Base-by-base conservation (phyloP, 2,113 vertebrate genomes). In the Polypterus bichir region DNA sequence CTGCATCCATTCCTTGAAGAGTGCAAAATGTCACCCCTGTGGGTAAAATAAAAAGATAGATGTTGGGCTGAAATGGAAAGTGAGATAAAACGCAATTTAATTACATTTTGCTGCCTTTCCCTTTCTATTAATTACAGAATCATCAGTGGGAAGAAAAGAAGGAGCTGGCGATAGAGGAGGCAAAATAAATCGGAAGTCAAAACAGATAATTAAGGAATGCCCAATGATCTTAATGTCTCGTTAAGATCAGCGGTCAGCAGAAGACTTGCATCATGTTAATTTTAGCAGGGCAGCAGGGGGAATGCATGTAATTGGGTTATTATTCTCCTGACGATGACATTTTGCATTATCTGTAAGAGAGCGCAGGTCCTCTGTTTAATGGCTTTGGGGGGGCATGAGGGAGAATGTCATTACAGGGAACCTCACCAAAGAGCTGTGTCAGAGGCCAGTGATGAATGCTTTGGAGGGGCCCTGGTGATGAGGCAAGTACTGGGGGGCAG, bases 301-400 rank as follows among this genome's bases (percentile, higher is more conserved):
- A 44, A 7, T 51, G 47, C 53, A 9, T 46, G 5, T 54, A 56
- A 48, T 47, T 44, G 8, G 10, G 27, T 58, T 58, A 58, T 58
- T 58, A 58, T 58, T 58, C 56, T 58, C 56, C 56, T 48, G 45
- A n/a, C 53, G 65, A 62, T 62, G 61, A 54, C 49, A 54, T 47
- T 52, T 51, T 27, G 58, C 59, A 49, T 27, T 59, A 53, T 49
- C 53, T 47, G 53, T 62, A n/a, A 58, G 44, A 5, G n/a, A 44
- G 56, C 46, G 56, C 44, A 8, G 56, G 56, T 7, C 6, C 44
- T 58, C 7, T 5, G 3, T 44, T 58, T 58, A 58, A 58, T 58
- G 56, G 44, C 3, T 58, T 45, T 58, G 44, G 5, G 7, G 56
- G 27, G n/a, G 46, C 9, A 44, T 5, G 11, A 58, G 44, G 44